Evolutionary conservation across 2,888 invertebrate genomes (phyloP), one percentile per base, ranked within the genome.

Genomic region (Eupithecia tripunctaria): DNA sequence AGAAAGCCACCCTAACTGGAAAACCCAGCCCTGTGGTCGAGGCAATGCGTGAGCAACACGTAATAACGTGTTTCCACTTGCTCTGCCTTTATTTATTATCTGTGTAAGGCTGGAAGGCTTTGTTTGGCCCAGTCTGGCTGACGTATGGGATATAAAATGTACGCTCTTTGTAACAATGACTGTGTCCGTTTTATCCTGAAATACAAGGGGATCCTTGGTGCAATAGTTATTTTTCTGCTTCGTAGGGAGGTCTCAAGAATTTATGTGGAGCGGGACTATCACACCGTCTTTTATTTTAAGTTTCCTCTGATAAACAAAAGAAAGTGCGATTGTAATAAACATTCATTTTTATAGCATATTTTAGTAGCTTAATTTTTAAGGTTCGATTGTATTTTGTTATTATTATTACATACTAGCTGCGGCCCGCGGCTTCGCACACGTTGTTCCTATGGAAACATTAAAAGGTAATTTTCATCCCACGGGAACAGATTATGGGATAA

Each of bases 21-120:
- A 60, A 60, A 29, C 60, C 18, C 25, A 59, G 59, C 72, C 21
- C 25, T 72, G 79, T 62, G 79, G 78, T 76, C 77, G 79, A 73
- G 76, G 78, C 79, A 82, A 81, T 81, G 83, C 81, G 84, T 82
- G 82, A 82, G 81, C 82, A 81, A 82, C 82, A 82, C 81, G 82
- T 82, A 81, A 84, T 82, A 84, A 82, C 78, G 74, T 76, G 75
- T 76, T 76, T 65, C 59, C 78, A 77, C 79, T 76, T 78, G 79
- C 75, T 77, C 75, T 76, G 76, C 75, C 72, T 76, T 76, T 79
- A 80, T 80, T 78, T 80, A 78, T 79, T 78, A 76, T 78, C 79
- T 74, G 71, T 56, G 56, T 56, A 70, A 73, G 60, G 66, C 70
- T 72, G 72, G 76, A 76, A 74, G 71, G 73, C 76, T 73, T 78